Base-by-base conservation (phyloP, 2,113 vertebrate species). In the Myiagra hebetior region DNA sequence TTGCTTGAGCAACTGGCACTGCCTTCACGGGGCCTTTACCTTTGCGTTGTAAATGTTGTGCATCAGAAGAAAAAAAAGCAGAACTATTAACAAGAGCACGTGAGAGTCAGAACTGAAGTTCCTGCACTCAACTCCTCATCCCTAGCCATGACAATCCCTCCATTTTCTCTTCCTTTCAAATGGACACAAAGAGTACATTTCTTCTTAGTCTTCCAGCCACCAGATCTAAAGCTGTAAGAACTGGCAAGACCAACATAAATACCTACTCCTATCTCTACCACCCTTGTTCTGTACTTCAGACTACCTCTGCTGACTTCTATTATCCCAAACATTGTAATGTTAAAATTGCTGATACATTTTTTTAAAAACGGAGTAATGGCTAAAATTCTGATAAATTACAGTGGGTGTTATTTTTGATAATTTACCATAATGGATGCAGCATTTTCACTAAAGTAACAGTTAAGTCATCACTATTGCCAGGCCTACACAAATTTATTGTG, bases 391-490 rank as follows among this genome's bases (percentile, higher is more conserved):
- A 97, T 95, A 95, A 97, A 90, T 95, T 97, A 95, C 81, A 73
- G 6, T 85, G 85, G 81, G 91, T 97, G 73, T 95, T 97, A 93
- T 97, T 97, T 97, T 94, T 95, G 97, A 97, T 97, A 97, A 97
- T 98, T 98, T 97, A 97, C 80, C 78, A 91, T 97, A 97, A 97
- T 95, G 95, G 95, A 81, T 94, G 78, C 74, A 96, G 93, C 53
- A 86, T 98, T 98, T 98, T 97, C 92, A 95, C 78, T 86, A 95
- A 97, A 82, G 92, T 92, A 93, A 90, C 93, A 98, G 98, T 98
- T 97, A 98, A 98, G 89, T 95, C 90, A 96, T 98, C 97, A 96
- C 64, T 30, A 65, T 76, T 94, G 49, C 87, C 77, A 96, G 96
- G 42, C 86, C 88, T 97, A 83, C 95, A 95, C 84, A 97, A 97